Conservation (phyloP, 1,140 invertebrate genomes). For the Drosophila jambulina region DNA sequence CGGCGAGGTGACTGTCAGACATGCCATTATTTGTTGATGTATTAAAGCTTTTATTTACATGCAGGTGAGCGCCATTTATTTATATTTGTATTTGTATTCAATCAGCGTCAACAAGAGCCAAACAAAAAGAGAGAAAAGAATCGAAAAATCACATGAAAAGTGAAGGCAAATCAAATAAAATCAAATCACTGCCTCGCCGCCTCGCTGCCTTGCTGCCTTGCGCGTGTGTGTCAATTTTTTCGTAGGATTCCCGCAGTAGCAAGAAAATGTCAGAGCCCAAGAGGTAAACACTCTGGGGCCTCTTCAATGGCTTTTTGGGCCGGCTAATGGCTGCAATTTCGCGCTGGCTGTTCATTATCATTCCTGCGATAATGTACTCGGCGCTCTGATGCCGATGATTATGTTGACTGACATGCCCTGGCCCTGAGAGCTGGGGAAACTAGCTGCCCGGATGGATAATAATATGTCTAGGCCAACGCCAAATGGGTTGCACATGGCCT, state of each 20-base stretch:
- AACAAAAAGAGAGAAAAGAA: conserved; percentile 34
- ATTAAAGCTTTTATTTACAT: conserved; percentile 78
- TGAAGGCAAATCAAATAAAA: conserved; percentile 75
- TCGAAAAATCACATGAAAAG: conserved; percentile 59
- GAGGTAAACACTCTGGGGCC: conserved; percentile 50
- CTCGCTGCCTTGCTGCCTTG: neutral
- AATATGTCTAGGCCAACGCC: conserved; percentile 52
- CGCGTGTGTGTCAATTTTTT: conserved; percentile 29
- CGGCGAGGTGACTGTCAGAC: conserved; percentile 57
- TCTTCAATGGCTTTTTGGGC: conserved; percentile 47
- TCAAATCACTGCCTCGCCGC: conserved; percentile 50
- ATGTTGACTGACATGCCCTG: conserved; percentile 38
- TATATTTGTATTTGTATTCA: conserved; percentile 79
- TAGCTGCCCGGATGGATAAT: conserved; percentile 44
- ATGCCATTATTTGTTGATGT: conserved; percentile 77
- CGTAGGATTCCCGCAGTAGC: conserved; percentile 34
- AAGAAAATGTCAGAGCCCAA: conserved; percentile 47
- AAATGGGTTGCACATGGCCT: conserved; percentile 53
- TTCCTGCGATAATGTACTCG: conserved; percentile 34
- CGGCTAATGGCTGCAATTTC: conserved; percentile 54
- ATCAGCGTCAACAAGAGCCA: conserved; percentile 73
- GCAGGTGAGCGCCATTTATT: conserved; percentile 78
- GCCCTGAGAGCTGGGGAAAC: conserved; percentile 36
- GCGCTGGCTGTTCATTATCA: conserved; percentile 43
- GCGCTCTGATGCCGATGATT: conserved; percentile 40